Base-by-base conservation (phyloP, 2,113 vertebrate species). In the Vimba vimba region DNA sequence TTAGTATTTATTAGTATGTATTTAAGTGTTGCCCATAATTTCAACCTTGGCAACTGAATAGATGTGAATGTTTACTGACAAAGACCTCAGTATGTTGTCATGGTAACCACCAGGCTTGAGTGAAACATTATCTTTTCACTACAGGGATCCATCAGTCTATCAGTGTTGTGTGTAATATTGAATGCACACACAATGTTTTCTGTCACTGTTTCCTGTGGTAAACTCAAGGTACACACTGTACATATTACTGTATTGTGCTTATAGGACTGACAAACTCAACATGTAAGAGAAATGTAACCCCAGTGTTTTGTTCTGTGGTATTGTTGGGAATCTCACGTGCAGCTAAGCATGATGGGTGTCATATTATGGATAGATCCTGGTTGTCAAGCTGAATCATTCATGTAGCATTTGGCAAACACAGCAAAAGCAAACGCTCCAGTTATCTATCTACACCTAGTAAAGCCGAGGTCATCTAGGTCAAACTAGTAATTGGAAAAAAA, bases 391-490 rank as follows among this genome's bases (percentile, higher is more conserved):
- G 45, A 6, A 36, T 82, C 27, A 15, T 30, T 66, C 3, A 55
- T n/a, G 4, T 57, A 71, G 21, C 47, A 83, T 33, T 23, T 13
- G 4, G 27, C 10, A 33, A 5, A 59, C 23, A 73, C 75, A 57
- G 23, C 21, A 13, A 43, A 47, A 79, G n/a, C 15, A 7, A 68
- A 77, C 6, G 27, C 15, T 12, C 27, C 9, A 33, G 23, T 11
- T 71, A 13, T 71, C 25, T 27, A 1, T 68, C 0, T 27, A 62
- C 77, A 60, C 4, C 77, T 89, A 43, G 9, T 43, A 21, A 85
- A 10, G 13, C 66, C 68, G 74, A 68, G 82, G 62, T 90, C 33
- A 71, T 78, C 82, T 27, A 45, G 60, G 43, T 83, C 76, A 90
- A 59, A 85, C 75, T 79, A 85, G 36, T 83, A 83, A 89, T 76